phyloP scores from a whole-genome alignment of 2,888 invertebrate species.

The Drosophila falleni region DNA sequence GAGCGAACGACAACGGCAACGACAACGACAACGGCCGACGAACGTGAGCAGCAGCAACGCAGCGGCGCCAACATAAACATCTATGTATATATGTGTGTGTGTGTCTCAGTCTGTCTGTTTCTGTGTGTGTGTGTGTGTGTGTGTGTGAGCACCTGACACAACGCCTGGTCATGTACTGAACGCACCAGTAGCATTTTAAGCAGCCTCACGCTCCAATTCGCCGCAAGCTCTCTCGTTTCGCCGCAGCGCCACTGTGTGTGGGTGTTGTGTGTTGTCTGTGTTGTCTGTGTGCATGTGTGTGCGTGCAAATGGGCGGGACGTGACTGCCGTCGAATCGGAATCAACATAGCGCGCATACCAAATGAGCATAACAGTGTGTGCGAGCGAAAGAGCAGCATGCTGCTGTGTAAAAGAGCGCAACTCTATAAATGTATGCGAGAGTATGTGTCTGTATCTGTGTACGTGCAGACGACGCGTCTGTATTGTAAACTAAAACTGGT shows the following conservation, averaged over 20 bases:
- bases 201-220: conserved; percentile 85
- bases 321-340: conserved; percentile 85
- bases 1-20: conserved; percentile 30
- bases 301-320: conserved; percentile 86
- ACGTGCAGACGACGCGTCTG: conserved; percentile 63
- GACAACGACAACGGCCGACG: conserved; percentile 37
- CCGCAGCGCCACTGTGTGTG: conserved; percentile 34
- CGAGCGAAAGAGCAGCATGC: conserved; percentile 37
- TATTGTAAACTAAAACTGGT: conserved; percentile 74
- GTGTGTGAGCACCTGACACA: conserved; percentile 83
- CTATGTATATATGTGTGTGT: conserved; percentile 16
- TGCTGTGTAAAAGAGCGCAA: conserved; percentile 41
- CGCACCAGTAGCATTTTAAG: conserved; percentile 86
- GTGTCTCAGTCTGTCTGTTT: too few species aligned
- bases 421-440: conserved; percentile 28
- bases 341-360: conserved; percentile 84
- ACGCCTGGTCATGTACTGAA: conserved; percentile 85
- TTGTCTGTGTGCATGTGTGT: conserved; percentile 53
- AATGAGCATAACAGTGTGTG: conserved; percentile 71
- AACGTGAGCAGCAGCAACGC: conserved; percentile 54
- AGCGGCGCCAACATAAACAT: conserved; percentile 37
- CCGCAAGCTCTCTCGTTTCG: conserved; percentile 56
- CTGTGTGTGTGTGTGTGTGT: conserved; percentile 13
- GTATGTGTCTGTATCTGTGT: conserved; percentile 25
- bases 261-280: conserved; percentile 47